These are phyloP conservation scores for Heteromyza rotundicornis DNA, from an alignment of 2,888 invertebrate species.

Conservation along the genomic window DNA sequence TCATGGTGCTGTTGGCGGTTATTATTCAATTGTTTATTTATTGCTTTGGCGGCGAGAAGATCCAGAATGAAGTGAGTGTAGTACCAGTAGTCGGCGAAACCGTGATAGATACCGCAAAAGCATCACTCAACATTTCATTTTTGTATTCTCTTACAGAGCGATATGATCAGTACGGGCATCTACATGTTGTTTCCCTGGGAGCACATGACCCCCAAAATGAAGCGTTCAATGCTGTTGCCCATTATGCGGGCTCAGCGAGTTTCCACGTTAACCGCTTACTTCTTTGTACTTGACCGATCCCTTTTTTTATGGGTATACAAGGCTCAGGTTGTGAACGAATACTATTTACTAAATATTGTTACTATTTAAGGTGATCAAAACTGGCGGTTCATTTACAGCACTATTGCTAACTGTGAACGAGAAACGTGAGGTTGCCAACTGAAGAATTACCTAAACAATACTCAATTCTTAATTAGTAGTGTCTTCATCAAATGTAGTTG, in stretches of 20 bases:
- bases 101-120: too few relatives aligned
- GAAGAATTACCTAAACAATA: too few relatives aligned
- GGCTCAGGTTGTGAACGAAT: not conserved
- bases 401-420: too few relatives aligned
- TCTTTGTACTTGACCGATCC: conserved; percentile 28
- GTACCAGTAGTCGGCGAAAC: too few relatives aligned
- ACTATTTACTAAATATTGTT: not conserved
- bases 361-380: not conserved
- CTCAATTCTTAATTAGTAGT: too few relatives aligned
- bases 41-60: not conserved
- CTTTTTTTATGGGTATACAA: conserved; percentile 24
- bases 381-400: too few relatives aligned
- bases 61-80: not conserved
- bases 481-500: too few relatives aligned
- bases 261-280: conserved; percentile 18
- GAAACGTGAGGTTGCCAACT: too few relatives aligned
- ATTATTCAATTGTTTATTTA: not conserved
- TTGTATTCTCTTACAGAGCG: conserved; percentile 19
- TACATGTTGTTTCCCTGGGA: conserved; percentile 31
- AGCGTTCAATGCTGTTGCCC: conserved; percentile 25
- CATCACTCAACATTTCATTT: conserved; percentile 1
- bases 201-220: conserved; percentile 15
- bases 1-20: not conserved
- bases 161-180: conserved; percentile 19
- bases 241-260: conserved; percentile 28